Conservation (phyloP, 2,113 vertebrate species). For the Cavia aperea region DNA sequence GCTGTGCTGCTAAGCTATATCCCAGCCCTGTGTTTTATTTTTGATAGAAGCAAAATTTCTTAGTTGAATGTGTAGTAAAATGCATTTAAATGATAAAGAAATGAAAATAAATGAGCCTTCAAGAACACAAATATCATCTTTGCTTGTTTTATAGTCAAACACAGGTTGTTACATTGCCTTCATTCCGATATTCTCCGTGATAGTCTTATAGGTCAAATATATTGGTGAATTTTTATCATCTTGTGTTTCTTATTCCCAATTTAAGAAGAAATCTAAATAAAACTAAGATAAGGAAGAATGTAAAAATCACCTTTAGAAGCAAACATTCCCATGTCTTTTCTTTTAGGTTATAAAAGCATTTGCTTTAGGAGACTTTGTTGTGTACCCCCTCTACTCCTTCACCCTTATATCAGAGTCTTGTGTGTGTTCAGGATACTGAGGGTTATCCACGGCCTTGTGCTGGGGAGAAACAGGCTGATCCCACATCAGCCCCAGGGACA, state of each 20-base stretch:
- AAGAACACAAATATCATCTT: neutral
- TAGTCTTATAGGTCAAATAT: neutral
- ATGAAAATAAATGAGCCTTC: neutral
- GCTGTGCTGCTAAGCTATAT: no score
- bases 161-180: neutral
- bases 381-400: neutral
- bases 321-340: neutral
- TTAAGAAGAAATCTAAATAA: neutral
- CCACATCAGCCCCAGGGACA: neutral
- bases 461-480: neutral
- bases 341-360: neutral
- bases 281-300: neutral
- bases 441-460: neutral
- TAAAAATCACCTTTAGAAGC: neutral
- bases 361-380: neutral
- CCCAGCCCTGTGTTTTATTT: neutral
- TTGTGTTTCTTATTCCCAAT: neutral
- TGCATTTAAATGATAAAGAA: neutral
- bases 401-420: neutral
- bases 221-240: neutral
- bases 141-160: neutral
- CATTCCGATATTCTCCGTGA: neutral
- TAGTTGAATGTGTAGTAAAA: conserved; percentile 22
- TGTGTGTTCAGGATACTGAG: neutral
- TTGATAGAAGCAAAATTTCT: neutral